phyloP scores from a whole-genome alignment of 1,140 invertebrate genomes.

The Drosophila mayri region DNA sequence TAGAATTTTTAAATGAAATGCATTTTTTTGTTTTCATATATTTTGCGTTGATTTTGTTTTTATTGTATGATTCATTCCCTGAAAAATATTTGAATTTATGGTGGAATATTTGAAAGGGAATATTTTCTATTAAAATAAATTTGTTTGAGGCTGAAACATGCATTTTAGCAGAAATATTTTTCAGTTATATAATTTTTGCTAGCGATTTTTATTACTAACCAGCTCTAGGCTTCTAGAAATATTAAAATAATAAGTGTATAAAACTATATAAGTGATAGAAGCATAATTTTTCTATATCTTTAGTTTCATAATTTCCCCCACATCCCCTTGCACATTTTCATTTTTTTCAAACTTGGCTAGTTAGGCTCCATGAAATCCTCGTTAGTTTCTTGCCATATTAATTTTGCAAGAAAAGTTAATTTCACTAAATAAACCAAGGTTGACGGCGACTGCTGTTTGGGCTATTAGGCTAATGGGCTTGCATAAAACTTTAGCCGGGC shows the following conservation, averaged over 20 bases:
- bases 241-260: not conserved
- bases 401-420: slow-evolving; percentile 65
- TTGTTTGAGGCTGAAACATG: not conserved
- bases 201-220: too few relatives aligned
- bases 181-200: not conserved
- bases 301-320: too few relatives aligned
- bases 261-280: not conserved
- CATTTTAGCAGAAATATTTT: rapidly evolving
- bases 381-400: slow-evolving; percentile 38
- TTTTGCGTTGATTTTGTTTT: not conserved
- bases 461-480: slow-evolving; percentile 70
- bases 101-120: not conserved
- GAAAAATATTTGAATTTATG: not conserved
- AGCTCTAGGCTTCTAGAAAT: not conserved
- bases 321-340: not conserved
- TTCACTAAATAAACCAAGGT: slow-evolving; percentile 49
- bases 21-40: not conserved
- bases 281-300: not conserved
- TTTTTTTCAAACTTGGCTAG: not conserved
- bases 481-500: slow-evolving; percentile 63
- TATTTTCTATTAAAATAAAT: not conserved
- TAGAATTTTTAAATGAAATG: not conserved
- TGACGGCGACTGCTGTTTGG: slow-evolving; percentile 43
- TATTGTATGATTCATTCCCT: not conserved
- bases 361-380: slow-evolving; percentile 3